Base-by-base conservation (phyloP, 1,140 invertebrate species). In the Drosophila hydei region DNA sequence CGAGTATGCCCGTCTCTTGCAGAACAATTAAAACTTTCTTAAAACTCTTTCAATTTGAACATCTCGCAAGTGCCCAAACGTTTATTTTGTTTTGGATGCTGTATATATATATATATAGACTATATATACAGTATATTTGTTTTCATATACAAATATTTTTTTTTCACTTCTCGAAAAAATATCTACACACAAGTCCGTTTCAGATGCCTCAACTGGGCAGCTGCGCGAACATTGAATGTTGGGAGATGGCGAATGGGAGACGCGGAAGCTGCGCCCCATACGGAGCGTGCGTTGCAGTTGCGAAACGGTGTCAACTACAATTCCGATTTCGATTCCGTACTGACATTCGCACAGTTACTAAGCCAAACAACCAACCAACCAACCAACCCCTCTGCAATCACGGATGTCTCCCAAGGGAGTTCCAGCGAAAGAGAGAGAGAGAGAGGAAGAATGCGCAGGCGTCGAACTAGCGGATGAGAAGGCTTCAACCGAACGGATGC, bases 281-380 rank as follows among this genome's bases (percentile, higher is more conserved):
- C 59, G 45, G 73, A 62, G 70, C 64, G 74, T 75, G 71, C 78
- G 78, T 87, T 87, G 83, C 83, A 81, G 70, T 76, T 76, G 78
- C 83, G 77, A 75, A 88, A 88, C 78, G 78, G 75, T 87, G 83
- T 88, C 83, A 87, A 78, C 78, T 72, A 64, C 75, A 76, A 83
- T 33, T 33, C 30, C 30, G 7, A 33, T 33, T 33, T 11, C 30
- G 64, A 42, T 42, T 78, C 75, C 83, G 51, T 72, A 76, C 83
- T 81, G 78, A 73, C 83, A 81, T 75, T 81, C 70, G 72, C 83
- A 78, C 75, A 88, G 58, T 80, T 75, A 51, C 83, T 69, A 83
- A 74, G 68, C 74, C 11, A 33, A 33, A 33, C 30, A 33, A 69
- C 74, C 80, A 43, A 12, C 3, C 9, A 4, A 3, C 36, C 33